Evolutionary conservation across 2,888 invertebrate species (phyloP), one percentile per base, ranked within the genome.

Genomic region (Amblyjoppa fuscipennis): DNA sequence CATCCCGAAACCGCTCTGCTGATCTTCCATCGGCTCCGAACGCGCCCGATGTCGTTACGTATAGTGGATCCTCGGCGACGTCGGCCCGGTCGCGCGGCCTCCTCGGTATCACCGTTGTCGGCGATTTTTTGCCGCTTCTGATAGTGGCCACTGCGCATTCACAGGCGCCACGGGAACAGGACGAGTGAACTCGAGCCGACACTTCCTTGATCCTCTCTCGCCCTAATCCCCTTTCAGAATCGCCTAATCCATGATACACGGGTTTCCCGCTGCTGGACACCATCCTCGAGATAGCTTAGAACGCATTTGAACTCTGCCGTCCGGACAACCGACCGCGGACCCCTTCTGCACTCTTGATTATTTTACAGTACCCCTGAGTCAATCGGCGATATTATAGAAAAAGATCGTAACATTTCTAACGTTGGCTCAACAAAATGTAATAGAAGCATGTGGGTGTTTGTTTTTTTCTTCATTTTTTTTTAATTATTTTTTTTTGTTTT

Each of bases 1-100:
- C 78, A 83, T 74, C 87, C 89, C 91, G 89, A 92, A 91, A 90
- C 89, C 85, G 81, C 59, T 78, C 28, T 88, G 88, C 91, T 92
- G 90, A 90, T 92, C 91, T 83, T 80, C 85, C 51, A 70, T 34
- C 69, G 45, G 64, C 45, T 76, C 73, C 69, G 16, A 20, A 51
- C 9, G 13, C 53, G 53, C 25, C 16, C 53, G 9, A 3, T 51
- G 34, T 11, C 5, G 16, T 20, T 5, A 3, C 61, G 61, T 13
- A 53, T 3, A 31, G 13, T 13, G 34, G 34, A 16, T 31, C 16
- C 16, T 56, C 73, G 16, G 25, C 28, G 38, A 45, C 34, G 13
- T 20, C n/a, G 25, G 6, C 13, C 13, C 13, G 16, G 1, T 31
- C 28, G 31, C 28, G 28, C 28, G 31, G 4, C 0, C 5, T 61